phyloP scores from a whole-genome alignment of 2,113 vertebrate genomes.

The Oceanodroma tethys region DNA sequence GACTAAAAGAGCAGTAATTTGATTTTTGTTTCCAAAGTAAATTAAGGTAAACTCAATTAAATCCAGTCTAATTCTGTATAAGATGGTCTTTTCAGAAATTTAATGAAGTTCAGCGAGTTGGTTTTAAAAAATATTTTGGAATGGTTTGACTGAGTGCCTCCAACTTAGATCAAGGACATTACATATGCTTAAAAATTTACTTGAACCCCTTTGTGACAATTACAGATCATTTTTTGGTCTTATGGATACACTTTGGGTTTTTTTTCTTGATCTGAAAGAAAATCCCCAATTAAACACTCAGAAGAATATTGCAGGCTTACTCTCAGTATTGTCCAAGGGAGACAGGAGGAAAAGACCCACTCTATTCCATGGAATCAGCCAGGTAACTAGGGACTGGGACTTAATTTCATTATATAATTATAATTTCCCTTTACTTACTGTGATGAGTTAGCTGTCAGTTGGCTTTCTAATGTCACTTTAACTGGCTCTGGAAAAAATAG shows the following conservation, averaged over 20 bases:
- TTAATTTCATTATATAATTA: background rate
- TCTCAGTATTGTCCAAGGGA: background rate
- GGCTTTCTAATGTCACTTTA: background rate
- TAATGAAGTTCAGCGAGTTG: background rate
- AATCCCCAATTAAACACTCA: background rate
- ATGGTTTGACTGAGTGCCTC: background rate
- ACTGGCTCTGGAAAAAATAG: background rate
- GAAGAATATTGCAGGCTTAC: background rate
- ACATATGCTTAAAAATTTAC: background rate
- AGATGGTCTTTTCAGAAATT: background rate
- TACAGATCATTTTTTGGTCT: background rate
- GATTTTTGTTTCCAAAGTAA: background rate
- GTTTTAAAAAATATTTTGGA: background rate
- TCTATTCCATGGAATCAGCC: background rate
- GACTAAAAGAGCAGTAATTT: background rate
- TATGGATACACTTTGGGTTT: no score
- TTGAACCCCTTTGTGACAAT: background rate
- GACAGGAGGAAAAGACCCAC: background rate
- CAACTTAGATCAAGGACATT: background rate
- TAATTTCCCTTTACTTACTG: background rate
- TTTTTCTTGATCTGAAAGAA: background rate
- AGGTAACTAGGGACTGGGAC: background rate
- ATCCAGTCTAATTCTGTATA: background rate
- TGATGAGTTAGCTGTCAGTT: background rate
- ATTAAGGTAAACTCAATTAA: background rate